phyloP scores from a whole-genome alignment of 2,888 invertebrate species.

The Anodontia alba region DNA sequence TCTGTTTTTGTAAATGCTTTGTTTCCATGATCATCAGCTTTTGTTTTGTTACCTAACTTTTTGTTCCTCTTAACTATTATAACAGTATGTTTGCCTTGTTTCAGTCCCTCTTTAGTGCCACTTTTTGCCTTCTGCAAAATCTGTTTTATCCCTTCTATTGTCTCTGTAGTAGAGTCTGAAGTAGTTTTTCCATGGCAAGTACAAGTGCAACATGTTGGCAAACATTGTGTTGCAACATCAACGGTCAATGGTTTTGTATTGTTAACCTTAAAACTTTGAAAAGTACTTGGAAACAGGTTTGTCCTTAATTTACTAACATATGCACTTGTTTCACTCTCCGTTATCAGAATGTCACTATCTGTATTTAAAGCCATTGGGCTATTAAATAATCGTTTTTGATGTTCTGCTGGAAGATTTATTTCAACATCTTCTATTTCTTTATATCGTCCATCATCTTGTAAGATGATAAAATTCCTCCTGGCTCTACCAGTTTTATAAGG shows the following conservation, averaged over 20 bases:
- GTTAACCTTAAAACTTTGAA: not conserved
- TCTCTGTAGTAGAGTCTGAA: too few species aligned
- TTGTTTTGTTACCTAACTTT: too few species aligned
- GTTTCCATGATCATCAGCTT: too few species aligned
- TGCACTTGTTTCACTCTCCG: not conserved
- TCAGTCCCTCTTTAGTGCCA: too few species aligned
- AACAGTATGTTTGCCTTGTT: too few species aligned
- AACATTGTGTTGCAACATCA: not conserved
- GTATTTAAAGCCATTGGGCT: not conserved
- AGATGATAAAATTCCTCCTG: not conserved
- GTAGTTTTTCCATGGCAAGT: not conserved
- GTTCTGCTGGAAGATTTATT: not conserved
- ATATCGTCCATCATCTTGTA: constrained; percentile 8
- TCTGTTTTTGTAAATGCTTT: too few species aligned
- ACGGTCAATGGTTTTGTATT: not conserved
- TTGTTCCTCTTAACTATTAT: too few species aligned
- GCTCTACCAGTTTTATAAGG: not conserved
- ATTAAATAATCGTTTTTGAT: not conserved
- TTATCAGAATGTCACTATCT: not conserved
- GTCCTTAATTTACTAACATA: not conserved
- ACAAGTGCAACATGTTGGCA: not conserved
- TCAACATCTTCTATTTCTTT: not conserved
- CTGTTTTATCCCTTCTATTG: too few species aligned
- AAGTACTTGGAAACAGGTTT: not conserved
- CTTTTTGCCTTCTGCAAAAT: too few species aligned